Base-by-base conservation (phyloP, 2,113 vertebrate genomes). In the Nematolebias whitei region DNA sequence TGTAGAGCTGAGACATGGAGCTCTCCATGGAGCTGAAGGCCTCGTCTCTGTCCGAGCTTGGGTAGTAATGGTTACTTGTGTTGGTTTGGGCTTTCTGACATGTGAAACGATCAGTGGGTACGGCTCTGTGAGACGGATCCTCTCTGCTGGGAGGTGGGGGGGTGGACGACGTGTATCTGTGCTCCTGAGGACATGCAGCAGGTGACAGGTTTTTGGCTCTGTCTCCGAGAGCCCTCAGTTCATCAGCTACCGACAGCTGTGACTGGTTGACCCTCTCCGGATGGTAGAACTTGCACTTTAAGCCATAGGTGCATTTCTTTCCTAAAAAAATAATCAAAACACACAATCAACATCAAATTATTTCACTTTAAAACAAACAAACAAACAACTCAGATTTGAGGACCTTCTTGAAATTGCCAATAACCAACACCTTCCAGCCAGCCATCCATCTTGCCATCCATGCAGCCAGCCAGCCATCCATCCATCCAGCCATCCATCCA, bases 271-370 rank as follows among this genome's bases (percentile, higher is more conserved):
- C 68, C 59, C 95, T 89, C 79, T 96, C 96, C 0, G 95, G 94
- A 53, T 98, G 96, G 72, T 94, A 96, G 90, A 94, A 98, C 72
- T 95, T 96, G 75, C 96, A 98, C 86, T 98, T 97, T 52, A 93
- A 88, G 32, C 96, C 96, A 2, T 96, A 98, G 0, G 96, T 98
- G 58, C 96, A 97, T 64, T 96, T 98, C 90, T 94, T 95, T 53
- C 94, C 96, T 98, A 79, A 61, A 80, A 78, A 47, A 72, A 5
- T 1, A 11, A 57, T 44, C 5, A 44, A 9, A 3, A 29, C 0
- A 18, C 18, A 6, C 9, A 9, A 10, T 35, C 32, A 44, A n/a
- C 1, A 5, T 44, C 2, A 44, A 16, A 15, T 7, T n/a, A 2
- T 44, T 44, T 44, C 16, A 5, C 14, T 44, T 44, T 15, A 16